phyloP scores from a whole-genome alignment of 2,888 invertebrate genomes.

The Nyleta sp. region DNA sequence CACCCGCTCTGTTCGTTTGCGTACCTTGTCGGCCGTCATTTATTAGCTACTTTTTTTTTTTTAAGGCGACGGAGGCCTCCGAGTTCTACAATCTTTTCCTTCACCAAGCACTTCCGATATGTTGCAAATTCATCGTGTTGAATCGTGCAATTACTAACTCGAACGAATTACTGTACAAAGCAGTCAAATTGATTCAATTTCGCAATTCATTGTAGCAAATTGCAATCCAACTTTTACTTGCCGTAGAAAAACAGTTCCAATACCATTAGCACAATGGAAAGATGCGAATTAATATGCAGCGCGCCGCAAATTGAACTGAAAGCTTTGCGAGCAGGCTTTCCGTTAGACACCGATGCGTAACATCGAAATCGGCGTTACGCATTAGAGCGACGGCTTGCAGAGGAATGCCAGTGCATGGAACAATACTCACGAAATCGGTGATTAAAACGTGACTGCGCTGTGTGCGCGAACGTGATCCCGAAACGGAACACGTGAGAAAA shows the following conservation, averaged over 20 bases:
- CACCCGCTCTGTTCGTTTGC: too few species aligned
- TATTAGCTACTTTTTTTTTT: too few species aligned
- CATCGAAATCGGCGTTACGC: constrained; percentile 36
- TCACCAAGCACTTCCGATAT: too few species aligned
- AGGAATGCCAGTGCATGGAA: constrained; percentile 13
- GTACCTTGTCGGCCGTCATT: too few species aligned
- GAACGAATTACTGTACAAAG: too few species aligned
- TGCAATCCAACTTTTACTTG: too few species aligned
- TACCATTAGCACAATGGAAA: not conserved
- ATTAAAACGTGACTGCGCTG: constrained; percentile 42
- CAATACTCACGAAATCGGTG: constrained; percentile 26
- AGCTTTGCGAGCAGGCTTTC: constrained; percentile 37
- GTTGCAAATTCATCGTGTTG: too few species aligned
- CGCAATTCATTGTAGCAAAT: too few species aligned
- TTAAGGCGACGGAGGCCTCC: too few species aligned
- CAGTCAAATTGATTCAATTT: too few species aligned
- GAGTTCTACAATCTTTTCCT: too few species aligned
- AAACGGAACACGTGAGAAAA: constrained; percentile 27
- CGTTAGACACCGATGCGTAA: constrained; percentile 48
- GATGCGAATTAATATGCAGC: constrained; percentile 33
- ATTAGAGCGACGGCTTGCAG: constrained; percentile 25
- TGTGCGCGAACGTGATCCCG: constrained; percentile 19
- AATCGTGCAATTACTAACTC: too few species aligned
- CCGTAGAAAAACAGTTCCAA: not conserved
- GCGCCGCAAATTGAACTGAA: constrained; percentile 31